Evolutionary conservation across 2,888 invertebrate genomes (phyloP).

Genomic region (Catocala nupta): DNA sequence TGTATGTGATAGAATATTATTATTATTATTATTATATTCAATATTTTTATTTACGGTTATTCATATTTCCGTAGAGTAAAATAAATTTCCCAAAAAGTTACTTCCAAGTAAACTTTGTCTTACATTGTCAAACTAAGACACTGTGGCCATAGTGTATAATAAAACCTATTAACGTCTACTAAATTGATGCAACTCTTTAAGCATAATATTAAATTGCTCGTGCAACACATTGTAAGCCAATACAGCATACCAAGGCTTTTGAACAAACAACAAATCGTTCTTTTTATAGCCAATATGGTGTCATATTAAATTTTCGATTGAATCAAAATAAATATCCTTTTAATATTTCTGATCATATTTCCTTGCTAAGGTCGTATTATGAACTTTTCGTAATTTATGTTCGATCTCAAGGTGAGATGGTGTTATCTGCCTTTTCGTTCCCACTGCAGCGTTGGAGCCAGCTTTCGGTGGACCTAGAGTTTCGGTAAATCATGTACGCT

Average conservation of each 20-base stretch:
- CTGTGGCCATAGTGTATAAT: neutral
- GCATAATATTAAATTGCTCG: too few relatives aligned
- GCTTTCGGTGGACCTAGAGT: neutral
- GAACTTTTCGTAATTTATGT: conserved; percentile 19
- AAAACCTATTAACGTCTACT: too few relatives aligned
- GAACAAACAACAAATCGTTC: conserved; percentile 4
- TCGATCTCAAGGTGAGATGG: conserved; percentile 4
- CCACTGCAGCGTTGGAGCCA: neutral
- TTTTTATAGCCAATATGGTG: conserved; percentile 10
- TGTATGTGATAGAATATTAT: too few relatives aligned
- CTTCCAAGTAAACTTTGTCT: too few relatives aligned
- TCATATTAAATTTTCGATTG: conserved; percentile 19
- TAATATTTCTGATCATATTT: conserved; percentile 20
- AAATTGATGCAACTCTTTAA: too few relatives aligned
- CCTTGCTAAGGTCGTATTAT: conserved; percentile 19
- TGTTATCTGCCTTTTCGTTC: neutral
- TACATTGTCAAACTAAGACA: too few relatives aligned
- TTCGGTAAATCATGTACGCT: neutral
- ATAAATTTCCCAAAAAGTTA: too few relatives aligned
- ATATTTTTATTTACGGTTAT: too few relatives aligned
- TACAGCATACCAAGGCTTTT: neutral
- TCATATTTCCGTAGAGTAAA: too few relatives aligned
- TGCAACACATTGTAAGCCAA: neutral
- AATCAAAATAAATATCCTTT: conserved; percentile 19
- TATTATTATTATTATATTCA: too few relatives aligned